These are phyloP conservation scores for Drosophila baimaii DNA, from an alignment of 1,140 invertebrate genomes.

Conservation along the genomic window DNA sequence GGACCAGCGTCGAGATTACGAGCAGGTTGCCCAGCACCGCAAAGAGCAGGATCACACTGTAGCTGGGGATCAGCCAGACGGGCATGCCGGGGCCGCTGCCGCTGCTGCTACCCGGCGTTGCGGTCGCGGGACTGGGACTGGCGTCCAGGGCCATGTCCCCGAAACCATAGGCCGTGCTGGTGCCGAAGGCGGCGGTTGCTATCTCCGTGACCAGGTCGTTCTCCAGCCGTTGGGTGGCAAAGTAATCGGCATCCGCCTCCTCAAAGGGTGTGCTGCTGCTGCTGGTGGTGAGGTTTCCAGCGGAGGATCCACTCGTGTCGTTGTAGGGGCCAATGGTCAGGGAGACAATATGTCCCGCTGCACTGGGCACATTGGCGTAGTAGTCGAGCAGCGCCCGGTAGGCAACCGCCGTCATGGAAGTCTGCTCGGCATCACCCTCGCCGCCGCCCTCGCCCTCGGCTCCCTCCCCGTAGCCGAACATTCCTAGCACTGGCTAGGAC, in stretches of 20 bases:
- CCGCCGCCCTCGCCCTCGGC: slow-evolving; percentile 11
- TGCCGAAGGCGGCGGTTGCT: neutral
- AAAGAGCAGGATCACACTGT: slow-evolving; percentile 91
- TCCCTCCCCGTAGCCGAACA: slow-evolving; percentile 26
- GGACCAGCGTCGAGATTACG: slow-evolving; percentile 91
- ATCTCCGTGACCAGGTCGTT: slow-evolving; percentile 4
- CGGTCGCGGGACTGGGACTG: slow-evolving; percentile 62
- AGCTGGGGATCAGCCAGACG: slow-evolving; percentile 87
- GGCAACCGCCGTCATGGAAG: slow-evolving; percentile 28
- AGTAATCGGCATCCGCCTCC: neutral
- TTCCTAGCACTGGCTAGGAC: slow-evolving; percentile 24
- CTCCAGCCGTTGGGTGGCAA: slow-evolving; percentile 3
- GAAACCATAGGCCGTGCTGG: neutral
- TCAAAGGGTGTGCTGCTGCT: neutral
- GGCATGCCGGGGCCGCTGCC: slow-evolving; percentile 62
- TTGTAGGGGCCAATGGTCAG: slow-evolving; percentile 46
- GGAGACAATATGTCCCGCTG: slow-evolving; percentile 65
- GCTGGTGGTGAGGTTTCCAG: neutral
- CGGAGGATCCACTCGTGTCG: slow-evolving; percentile 8
- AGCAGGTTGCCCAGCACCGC: slow-evolving; percentile 92
- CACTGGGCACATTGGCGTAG: slow-evolving; percentile 60
- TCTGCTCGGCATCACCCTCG: slow-evolving; percentile 22
- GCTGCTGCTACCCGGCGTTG: slow-evolving; percentile 59
- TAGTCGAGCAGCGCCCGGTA: slow-evolving; percentile 63
- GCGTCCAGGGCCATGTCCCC: neutral